Percentiles rank a stretch among this genome's conserved stretches.
Evolutionary conservation across 2,113 vertebrate genomes (phyloP).

Genomic region (Pterocles gutturalis): DNA sequence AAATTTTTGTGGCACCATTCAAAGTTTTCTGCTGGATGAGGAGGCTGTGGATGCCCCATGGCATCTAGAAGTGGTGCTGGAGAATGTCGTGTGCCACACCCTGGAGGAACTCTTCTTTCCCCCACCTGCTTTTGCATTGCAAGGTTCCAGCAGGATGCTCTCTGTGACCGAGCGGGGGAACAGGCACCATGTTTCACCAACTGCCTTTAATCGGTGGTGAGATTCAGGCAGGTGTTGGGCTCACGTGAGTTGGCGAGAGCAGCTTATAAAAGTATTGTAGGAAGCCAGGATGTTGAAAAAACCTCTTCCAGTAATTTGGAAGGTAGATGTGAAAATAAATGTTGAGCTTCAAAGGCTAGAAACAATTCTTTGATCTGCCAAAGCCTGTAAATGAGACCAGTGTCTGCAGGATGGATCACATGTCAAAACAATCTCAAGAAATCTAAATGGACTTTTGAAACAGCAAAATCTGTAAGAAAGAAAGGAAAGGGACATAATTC

Average conservation of each 20-base stretch:
- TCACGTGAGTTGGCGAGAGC: background rate
- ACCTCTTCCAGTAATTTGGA: background rate
- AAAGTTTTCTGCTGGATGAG: background rate
- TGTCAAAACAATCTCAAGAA: background rate
- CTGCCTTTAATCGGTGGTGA: background rate
- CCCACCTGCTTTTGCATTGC: background rate
- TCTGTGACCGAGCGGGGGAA: background rate
- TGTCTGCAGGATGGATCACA: background rate
- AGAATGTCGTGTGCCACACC: background rate
- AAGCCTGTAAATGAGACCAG: background rate
- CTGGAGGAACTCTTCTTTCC: background rate
- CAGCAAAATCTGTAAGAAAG: background rate
- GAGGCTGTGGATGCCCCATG: background rate
- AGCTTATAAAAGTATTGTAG: background rate
- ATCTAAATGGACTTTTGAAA: background rate
- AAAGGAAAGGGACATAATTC: background rate
- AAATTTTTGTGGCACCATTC: background rate
- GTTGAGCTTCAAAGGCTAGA: conserved; percentile 36
- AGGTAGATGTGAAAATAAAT: background rate
- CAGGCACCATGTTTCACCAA: background rate
- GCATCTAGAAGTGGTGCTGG: background rate
- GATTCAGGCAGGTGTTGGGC: background rate
- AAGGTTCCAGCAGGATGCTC: background rate
- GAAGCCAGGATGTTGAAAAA: background rate
- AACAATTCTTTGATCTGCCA: conserved; percentile 19